Conservation (phyloP, 2,113 vertebrate genomes). For the Callionymus lyra region DNA sequence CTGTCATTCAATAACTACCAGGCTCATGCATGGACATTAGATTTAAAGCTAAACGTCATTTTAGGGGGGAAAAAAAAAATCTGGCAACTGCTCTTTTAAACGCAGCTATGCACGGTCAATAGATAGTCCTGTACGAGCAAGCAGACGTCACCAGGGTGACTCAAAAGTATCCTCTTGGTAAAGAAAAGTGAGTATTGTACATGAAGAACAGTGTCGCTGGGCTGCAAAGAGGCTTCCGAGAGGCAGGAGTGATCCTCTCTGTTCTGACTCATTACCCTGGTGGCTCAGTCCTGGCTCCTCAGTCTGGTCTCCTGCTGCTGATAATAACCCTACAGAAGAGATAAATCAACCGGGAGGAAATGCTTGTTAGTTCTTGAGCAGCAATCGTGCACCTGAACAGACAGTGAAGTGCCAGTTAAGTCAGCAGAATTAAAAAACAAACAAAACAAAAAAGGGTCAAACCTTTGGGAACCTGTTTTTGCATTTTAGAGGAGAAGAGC, state of each 20-base stretch:
- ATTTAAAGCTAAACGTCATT: background rate
- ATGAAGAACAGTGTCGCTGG: slow-evolving; percentile 44
- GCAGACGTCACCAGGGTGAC: background rate
- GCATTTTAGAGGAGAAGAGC: slow-evolving; percentile 56
- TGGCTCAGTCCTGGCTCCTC: slow-evolving; percentile 91
- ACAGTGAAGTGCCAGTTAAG: slow-evolving; percentile 68
- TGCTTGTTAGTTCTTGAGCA: slow-evolving; percentile 91
- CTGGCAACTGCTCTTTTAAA: background rate
- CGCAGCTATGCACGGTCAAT: background rate
- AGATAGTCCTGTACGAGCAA: background rate
- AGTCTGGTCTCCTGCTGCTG: slow-evolving; percentile 89
- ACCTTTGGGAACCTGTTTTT: slow-evolving; percentile 59
- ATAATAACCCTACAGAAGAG: slow-evolving; percentile 99
- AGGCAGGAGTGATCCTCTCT: slow-evolving; percentile 70
- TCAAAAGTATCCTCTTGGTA: slow-evolving; percentile 10
- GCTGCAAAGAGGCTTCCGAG: slow-evolving; percentile 77
- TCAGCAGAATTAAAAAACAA: slow-evolving; percentile 46
- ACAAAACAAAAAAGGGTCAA: slow-evolving; percentile 51
- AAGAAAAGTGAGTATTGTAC: slow-evolving; percentile 19
- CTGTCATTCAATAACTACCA: background rate
- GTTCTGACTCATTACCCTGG: slow-evolving; percentile 98
- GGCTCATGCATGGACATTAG: background rate
- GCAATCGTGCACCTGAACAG: slow-evolving; percentile 59
- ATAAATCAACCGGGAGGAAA: slow-evolving; percentile 99
- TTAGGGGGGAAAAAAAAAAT: background rate